Evolutionary conservation across 2,113 vertebrate genomes (phyloP).

Genomic region (Centropristis striata): DNA sequence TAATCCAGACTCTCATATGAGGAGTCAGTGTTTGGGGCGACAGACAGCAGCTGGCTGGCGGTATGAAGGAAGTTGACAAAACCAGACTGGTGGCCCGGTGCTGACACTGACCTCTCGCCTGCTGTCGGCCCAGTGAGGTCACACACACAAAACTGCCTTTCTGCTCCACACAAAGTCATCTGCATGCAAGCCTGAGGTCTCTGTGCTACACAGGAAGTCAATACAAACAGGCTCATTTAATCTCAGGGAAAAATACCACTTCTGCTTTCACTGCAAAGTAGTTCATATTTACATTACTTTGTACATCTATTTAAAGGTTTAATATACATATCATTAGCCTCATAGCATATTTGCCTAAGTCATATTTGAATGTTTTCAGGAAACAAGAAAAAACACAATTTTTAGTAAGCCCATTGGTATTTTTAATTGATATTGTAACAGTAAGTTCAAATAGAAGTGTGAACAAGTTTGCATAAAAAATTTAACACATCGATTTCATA

Average conservation of each 20-base stretch:
- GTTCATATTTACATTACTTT: background rate
- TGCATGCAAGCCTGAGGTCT: background rate
- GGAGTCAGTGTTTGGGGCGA: conserved; percentile 30
- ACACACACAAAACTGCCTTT: conserved; percentile 68
- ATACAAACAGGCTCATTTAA: background rate
- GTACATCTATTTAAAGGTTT: background rate
- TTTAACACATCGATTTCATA: too few relatives aligned
- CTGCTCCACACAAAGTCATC: conserved; percentile 28
- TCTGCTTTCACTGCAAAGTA: background rate
- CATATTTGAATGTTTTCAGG: too few relatives aligned
- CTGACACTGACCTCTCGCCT: conserved; percentile 76
- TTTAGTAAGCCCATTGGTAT: too few relatives aligned
- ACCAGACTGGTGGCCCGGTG: conserved; percentile 71
- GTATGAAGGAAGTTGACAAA: conserved; percentile 69
- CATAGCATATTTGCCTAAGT: too few relatives aligned
- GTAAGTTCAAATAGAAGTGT: too few relatives aligned
- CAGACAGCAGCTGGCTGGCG: conserved; percentile 78
- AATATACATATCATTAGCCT: too few relatives aligned
- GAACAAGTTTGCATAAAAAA: too few relatives aligned
- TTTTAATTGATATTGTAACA: too few relatives aligned
- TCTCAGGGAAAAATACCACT: background rate
- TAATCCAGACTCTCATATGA: conserved; percentile 21
- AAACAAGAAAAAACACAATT: too few relatives aligned
- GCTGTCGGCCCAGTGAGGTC: conserved; percentile 69
- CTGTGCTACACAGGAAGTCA: conserved; percentile 11